A percentile compares a stretch with the other conserved stretches of the same genome.
These are phyloP conservation scores for Ochlodes sylvanus DNA, from an alignment of 2,888 invertebrate species.

Conservation along the genomic window DNA sequence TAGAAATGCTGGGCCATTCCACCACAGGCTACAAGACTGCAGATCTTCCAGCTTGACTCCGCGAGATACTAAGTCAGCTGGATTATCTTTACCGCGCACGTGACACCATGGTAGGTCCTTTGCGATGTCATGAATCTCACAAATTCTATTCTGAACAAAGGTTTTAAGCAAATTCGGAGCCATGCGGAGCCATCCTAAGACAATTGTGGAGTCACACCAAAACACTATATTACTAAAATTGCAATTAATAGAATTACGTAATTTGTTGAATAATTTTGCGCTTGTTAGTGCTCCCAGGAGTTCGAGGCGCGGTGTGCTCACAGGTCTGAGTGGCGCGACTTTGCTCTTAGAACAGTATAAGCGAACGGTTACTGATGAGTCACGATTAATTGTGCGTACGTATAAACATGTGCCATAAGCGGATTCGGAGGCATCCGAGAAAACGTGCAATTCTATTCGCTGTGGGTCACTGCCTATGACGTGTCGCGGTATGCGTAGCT, in stretches of 20 bases:
- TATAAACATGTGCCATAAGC: conserved; percentile 38
- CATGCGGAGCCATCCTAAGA: conserved; percentile 12
- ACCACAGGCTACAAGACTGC: background rate
- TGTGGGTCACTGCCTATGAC: conserved; percentile 26
- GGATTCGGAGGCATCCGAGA: conserved; percentile 37
- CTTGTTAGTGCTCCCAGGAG: conserved; percentile 3
- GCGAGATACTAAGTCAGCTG: conserved; percentile 10
- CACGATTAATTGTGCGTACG: conserved; percentile 16
- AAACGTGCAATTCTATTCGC: conserved; percentile 35
- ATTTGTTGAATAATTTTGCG: conserved; percentile 1
- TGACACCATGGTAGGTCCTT: conserved; percentile 9
- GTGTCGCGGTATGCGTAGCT: conserved; percentile 28
- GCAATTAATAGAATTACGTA: conserved; percentile 11
- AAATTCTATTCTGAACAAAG: conserved; percentile 13
- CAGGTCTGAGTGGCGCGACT: conserved; percentile 43
- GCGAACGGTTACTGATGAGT: background rate
- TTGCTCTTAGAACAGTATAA: conserved; percentile 44
- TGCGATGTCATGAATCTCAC: conserved; percentile 10
- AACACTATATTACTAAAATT: background rate
- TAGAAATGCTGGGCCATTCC: conserved; percentile 1
- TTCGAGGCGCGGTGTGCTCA: conserved; percentile 38
- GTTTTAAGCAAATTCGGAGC: conserved; percentile 8
- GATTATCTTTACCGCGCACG: conserved; percentile 1
- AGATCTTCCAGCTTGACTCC: conserved; percentile 2
- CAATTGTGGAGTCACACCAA: conserved; percentile 17